Conservation (phyloP, 2,797 vertebrate genomes). For the Anabas testudineus region DNA sequence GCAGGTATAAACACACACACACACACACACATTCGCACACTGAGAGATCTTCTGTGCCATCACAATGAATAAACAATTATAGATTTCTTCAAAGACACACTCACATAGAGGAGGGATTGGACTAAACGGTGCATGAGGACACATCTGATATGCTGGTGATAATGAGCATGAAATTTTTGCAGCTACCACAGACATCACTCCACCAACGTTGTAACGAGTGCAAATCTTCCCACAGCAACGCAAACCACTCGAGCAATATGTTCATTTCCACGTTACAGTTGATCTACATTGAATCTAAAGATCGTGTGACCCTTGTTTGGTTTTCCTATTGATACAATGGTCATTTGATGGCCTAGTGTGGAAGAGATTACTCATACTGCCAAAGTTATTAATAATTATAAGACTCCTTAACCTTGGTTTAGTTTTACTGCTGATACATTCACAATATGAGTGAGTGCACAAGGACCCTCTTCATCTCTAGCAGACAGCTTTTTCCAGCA, state of each 20-base stretch:
- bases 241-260: too few species aligned
- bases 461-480: background rate
- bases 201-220: background rate
- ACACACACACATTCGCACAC: conserved; percentile 6
- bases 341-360: background rate
- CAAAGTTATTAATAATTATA: background rate
- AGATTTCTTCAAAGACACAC: background rate
- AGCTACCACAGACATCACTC: too few species aligned
- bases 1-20: background rate
- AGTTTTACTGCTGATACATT: background rate
- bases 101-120: background rate
- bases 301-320: background rate
- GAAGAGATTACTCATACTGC: background rate
- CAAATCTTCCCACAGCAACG: too few species aligned
- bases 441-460: background rate
- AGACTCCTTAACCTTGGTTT: background rate
- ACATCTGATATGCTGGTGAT: background rate
- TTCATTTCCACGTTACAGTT: too few species aligned
- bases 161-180: background rate
- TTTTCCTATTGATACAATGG: background rate
- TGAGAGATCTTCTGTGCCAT: background rate
- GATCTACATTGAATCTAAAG: background rate
- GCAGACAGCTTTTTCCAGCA: background rate
- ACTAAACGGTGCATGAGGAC: background rate
- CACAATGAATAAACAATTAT: background rate